A percentile compares a stretch with the other conserved stretches of the same genome.
phyloP scores from a whole-genome alignment of 2,888 invertebrate genomes.

The Notodromas monacha region DNA sequence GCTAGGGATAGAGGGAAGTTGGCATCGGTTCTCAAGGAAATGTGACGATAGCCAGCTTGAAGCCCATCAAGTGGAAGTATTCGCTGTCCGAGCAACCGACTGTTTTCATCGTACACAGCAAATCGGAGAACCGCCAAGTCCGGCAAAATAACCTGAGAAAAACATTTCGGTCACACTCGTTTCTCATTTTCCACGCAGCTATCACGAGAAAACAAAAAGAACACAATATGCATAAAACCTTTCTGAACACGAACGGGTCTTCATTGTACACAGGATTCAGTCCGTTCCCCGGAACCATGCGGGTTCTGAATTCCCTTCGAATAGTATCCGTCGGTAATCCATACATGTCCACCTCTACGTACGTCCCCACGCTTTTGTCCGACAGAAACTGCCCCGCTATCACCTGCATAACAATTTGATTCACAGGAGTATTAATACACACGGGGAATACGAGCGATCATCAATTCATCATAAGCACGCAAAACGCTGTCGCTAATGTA shows the following conservation, averaged over 20 bases:
- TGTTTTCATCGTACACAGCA: constrained; percentile 93
- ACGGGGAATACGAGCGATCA: too few relatives aligned
- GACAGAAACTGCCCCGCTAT: constrained; percentile 97
- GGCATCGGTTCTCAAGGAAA: constrained; percentile 82
- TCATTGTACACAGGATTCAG: constrained; percentile 97
- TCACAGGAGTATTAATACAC: too few relatives aligned
- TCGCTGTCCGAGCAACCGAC: constrained; percentile 76
- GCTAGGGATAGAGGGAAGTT: constrained; percentile 96
- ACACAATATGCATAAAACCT: constrained; percentile 18
- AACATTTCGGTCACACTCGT: too few relatives aligned
- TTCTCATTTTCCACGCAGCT: too few relatives aligned
- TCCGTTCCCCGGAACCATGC: constrained; percentile 85
- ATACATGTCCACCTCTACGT: constrained; percentile 97
- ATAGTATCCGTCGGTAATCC: constrained; percentile 91
- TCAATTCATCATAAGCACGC: too few relatives aligned
- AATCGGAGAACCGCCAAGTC: constrained; percentile 87
- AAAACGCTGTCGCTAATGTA: too few relatives aligned
- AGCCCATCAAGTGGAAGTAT: constrained; percentile 89
- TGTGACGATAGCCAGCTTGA: constrained; percentile 89
- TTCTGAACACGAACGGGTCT: constrained; percentile 85
- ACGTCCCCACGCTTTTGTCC: constrained; percentile 92
- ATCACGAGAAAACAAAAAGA: constrained; percentile 7
- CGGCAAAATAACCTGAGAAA: constrained; percentile 87
- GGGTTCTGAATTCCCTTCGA: constrained; percentile 79
- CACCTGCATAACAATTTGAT: constrained; percentile 30